Base-by-base conservation (phyloP, 2,797 vertebrate genomes). In the Cossypha niveicapilla region DNA sequence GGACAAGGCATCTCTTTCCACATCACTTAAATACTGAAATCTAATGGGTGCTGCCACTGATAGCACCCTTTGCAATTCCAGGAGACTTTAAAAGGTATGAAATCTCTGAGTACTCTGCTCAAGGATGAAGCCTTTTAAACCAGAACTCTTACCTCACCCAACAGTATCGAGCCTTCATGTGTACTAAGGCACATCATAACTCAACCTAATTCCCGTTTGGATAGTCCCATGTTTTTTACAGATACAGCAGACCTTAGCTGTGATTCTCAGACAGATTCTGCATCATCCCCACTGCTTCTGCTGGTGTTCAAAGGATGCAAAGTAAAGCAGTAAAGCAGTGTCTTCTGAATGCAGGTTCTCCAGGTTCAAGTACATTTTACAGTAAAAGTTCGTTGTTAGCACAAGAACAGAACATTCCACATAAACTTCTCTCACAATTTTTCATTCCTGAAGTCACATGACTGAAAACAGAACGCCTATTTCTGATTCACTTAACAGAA, bases 231-330 rank as follows among this genome's bases (percentile, higher is more conserved):
- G 15, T 16, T 17, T 86, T 86, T 88, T 32, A 71, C 34, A 93
- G 42, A 61, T 23, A 53, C 7, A 83, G 51, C 6, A 66, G 42
- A 83, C 3, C 1, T 7, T 54, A 78, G 18, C 7, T 0, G 0
- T 25, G n/a, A 82, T 66, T 82, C 23, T 34, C 57, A 47, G 37
- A 67, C n/a, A 67, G 39, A 72, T 30, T 73, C 32, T 60, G 45
- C 53, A 66, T 22, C 51, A 75, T 25, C 11, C 42, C 62, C 17
- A 50, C 5, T 44, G 42, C 42, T 44, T 44, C 42, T 44, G 66
- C 71, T 75, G 34, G 25, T 18, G 18, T 18, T 41, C 57, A 56
- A 27, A 42, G 37, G 35, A 71, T 28, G 34, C 10, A 53, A 53
- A 65, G 45, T 24, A 44, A 90, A 70, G 50, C 1, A 2, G 23